Percentiles rank a stretch among this genome's conserved stretches.
These are phyloP conservation scores for Pogona vitticeps DNA, from an alignment of 2,113 vertebrate genomes.

Conservation along the genomic window DNA sequence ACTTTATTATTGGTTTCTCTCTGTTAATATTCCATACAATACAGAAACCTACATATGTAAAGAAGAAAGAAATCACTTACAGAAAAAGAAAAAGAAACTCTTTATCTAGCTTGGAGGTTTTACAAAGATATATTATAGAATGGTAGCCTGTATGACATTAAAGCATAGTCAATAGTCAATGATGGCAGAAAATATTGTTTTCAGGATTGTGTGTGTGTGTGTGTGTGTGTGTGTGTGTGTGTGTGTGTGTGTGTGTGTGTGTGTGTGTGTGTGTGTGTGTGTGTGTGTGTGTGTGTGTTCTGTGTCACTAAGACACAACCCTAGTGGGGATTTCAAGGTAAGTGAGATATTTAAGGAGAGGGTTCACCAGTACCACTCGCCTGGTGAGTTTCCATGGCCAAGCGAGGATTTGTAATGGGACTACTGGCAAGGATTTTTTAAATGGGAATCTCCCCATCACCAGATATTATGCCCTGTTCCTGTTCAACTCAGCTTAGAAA, in stretches of 20 bases:
- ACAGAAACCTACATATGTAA: slow-evolving; percentile 44
- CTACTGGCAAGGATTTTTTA: not conserved
- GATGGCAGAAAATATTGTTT: slow-evolving; percentile 57
- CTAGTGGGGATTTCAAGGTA: no score
- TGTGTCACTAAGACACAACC: no score
- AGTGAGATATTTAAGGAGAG: not conserved
- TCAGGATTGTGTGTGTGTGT: no score
- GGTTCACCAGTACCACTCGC: no score
- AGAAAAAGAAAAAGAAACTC: slow-evolving; percentile 20
- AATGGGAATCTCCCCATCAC: not conserved
- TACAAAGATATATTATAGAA: slow-evolving; percentile 63
- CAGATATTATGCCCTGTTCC: not conserved
- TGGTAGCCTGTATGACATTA: slow-evolving; percentile 40
- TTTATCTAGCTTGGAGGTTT: slow-evolving; percentile 58
- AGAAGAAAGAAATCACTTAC: slow-evolving; percentile 35
- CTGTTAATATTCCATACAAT: slow-evolving; percentile 65
- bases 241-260: no score
- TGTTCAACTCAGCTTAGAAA: not conserved
- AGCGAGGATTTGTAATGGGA: not conserved
- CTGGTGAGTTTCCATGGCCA: not conserved
- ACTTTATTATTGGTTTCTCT: slow-evolving; percentile 76
- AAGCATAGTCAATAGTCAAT: slow-evolving; percentile 56
- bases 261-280: no score
- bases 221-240: no score
- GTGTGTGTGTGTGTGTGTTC: no score